Conservation (phyloP, 2,888 invertebrate genomes). For the Stenodema calcarata region DNA sequence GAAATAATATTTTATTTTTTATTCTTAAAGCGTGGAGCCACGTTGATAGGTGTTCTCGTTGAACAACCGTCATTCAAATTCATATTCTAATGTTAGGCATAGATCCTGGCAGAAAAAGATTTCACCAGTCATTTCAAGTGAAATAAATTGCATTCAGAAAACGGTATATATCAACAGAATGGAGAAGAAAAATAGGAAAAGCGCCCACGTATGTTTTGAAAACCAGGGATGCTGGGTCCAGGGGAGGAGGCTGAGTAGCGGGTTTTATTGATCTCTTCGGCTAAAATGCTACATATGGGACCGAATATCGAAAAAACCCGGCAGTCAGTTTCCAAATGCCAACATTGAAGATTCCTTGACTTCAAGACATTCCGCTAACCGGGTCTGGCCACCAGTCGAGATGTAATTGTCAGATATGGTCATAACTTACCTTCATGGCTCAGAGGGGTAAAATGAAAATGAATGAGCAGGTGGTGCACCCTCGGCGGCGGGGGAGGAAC, state of each 20-base stretch:
- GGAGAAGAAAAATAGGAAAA: not conserved
- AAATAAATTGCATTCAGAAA: no score
- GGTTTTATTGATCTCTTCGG: constrained; percentile 38
- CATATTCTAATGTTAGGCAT: no score
- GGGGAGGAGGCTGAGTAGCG: constrained; percentile 31
- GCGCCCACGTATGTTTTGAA: not conserved
- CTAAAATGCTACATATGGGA: not conserved
- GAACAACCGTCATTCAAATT: no score
- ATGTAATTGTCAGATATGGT: not conserved
- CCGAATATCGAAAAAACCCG: not conserved
- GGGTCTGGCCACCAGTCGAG: not conserved
- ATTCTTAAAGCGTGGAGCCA: no score
- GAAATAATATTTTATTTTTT: no score
- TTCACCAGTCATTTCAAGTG: no score
- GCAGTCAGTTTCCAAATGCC: not conserved
- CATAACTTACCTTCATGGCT: constrained; percentile 21
- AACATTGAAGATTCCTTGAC: no score
- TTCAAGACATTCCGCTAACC: no score
- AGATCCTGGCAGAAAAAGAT: no score
- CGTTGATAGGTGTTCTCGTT: no score
- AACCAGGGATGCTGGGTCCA: constrained; percentile 10
- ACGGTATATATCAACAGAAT: not conserved
- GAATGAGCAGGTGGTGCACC: not conserved
- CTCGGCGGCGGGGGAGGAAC: not conserved
- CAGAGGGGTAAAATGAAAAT: constrained; percentile 1